These are phyloP conservation scores for Lepus townsendii DNA, from an alignment of 2,797 vertebrate species.

Conservation along the genomic window DNA sequence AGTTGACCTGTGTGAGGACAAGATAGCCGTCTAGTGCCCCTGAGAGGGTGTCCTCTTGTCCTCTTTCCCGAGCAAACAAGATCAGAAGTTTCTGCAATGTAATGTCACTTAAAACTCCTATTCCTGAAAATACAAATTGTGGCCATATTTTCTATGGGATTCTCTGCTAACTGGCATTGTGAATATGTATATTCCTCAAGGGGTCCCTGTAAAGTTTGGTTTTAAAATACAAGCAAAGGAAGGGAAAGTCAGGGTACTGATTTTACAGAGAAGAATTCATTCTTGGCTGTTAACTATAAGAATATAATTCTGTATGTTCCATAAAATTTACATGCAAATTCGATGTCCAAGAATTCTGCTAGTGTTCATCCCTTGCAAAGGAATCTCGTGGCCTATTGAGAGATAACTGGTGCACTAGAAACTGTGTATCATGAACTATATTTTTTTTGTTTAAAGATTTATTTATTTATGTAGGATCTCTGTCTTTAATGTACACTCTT, in stretches of 20 bases:
- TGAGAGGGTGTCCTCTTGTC: neutral
- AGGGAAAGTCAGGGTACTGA: neutral
- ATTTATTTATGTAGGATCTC: too few species aligned
- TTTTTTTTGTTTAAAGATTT: too few species aligned
- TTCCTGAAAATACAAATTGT: neutral
- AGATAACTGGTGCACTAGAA: neutral
- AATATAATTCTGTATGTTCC: neutral
- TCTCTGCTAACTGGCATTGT: neutral
- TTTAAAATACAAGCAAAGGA: neutral
- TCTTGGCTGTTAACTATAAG: neutral
- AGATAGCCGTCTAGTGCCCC: too few species aligned
- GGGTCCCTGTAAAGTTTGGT: neutral
- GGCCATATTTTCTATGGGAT: neutral
- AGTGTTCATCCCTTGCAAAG: neutral
- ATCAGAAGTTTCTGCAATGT: neutral
- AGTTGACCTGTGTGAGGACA: neutral
- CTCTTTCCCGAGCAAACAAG: neutral
- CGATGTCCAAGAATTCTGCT: neutral
- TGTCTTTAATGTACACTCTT: too few species aligned
- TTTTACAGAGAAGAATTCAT: neutral
- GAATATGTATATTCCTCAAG: neutral
- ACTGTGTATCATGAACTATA: neutral
- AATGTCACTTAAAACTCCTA: neutral
- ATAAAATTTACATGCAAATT: neutral
- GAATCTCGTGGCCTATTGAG: neutral